phyloP scores from a whole-genome alignment of 1,140 invertebrate species.

The Anagrus nilaparvatae region DNA sequence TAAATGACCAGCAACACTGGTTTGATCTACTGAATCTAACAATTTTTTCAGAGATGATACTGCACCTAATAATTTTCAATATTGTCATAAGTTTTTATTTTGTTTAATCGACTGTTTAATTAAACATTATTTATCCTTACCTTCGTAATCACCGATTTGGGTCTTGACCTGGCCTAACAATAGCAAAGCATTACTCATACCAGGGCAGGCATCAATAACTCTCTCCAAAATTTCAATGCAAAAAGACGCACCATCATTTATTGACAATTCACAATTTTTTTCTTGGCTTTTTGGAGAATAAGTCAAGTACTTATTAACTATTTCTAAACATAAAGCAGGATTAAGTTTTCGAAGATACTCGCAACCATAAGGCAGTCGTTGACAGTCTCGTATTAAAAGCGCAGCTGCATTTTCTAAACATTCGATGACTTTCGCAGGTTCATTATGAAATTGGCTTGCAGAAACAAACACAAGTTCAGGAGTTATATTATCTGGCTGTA shows the following conservation, averaged over 20 bases:
- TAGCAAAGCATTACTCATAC: slow-evolving; percentile 61
- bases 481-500: slow-evolving; percentile 53
- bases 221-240: slow-evolving; percentile 61
- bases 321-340: slow-evolving; percentile 74
- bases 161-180: slow-evolving; percentile 72
- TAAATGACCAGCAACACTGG: slow-evolving; percentile 72
- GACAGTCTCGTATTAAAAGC: slow-evolving; percentile 1
- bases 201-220: slow-evolving; percentile 71
- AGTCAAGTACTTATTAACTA: slow-evolving; percentile 66
- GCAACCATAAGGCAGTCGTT: slow-evolving; percentile 54
- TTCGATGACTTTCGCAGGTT: neutral
- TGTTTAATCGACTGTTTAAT: neutral
- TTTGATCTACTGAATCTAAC: slow-evolving; percentile 61
- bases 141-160: slow-evolving; percentile 60
- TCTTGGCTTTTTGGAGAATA: slow-evolving; percentile 49
- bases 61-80: slow-evolving; percentile 36
- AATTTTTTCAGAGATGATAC: slow-evolving; percentile 58
- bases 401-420: slow-evolving; percentile 1
- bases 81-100: neutral
- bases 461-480: slow-evolving; percentile 57
- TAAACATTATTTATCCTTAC: slow-evolving; percentile 4
- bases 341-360: slow-evolving; percentile 68
- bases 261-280: slow-evolving; percentile 22
- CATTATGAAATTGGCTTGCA: slow-evolving; percentile 33
- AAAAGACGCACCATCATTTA: slow-evolving; percentile 32